Base-by-base conservation (phyloP, 2,797 vertebrate species). In the Acestrorhynchus altus region DNA sequence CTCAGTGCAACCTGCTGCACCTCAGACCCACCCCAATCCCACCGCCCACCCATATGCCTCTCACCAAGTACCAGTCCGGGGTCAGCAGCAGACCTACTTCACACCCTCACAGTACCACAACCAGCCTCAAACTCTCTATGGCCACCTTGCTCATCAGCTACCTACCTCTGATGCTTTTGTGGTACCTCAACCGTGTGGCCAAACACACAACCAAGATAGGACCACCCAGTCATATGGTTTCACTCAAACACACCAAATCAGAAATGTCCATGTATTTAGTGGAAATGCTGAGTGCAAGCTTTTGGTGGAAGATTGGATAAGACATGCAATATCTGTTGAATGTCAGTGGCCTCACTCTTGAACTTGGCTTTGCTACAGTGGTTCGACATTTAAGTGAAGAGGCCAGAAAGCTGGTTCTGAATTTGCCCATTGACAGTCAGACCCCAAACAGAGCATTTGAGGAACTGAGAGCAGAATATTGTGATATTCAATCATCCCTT, bases 261-360 rank as follows among this genome's bases (percentile, higher is more conserved):
- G n/a, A n/a, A n/a, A n/a, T n/a, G n/a, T n/a, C n/a, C n/a, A n/a
- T n/a, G n/a, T n/a, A n/a, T n/a, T n/a, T n/a, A n/a, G n/a, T n/a
- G n/a, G n/a, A n/a, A n/a, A n/a, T n/a, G n/a, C n/a, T n/a, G n/a
- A n/a, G n/a, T n/a, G n/a, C n/a, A n/a, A n/a, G n/a, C n/a, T n/a
- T n/a, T n/a, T n/a, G n/a, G n/a, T n/a, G n/a, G n/a, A n/a, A n/a
- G 54, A 15, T 28, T 10, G 20, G 54, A 10, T 22, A 20, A 0
- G 60, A 80, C 28, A 26, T 80, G 73, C 86, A 87, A 1, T 86
- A 85, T 9, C 72, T 86, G 1, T 61, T 87, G 9, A 84, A 86
- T 2, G 81, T 79, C 9, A 31, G 72, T 49, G 79, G 81, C 10
- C 81, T 88, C 0, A 81, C 84, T 0, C 0, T 4, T 0, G 56